Evolutionary conservation across 2,113 vertebrate genomes (phyloP).

Genomic region (Pluvianellus socialis): DNA sequence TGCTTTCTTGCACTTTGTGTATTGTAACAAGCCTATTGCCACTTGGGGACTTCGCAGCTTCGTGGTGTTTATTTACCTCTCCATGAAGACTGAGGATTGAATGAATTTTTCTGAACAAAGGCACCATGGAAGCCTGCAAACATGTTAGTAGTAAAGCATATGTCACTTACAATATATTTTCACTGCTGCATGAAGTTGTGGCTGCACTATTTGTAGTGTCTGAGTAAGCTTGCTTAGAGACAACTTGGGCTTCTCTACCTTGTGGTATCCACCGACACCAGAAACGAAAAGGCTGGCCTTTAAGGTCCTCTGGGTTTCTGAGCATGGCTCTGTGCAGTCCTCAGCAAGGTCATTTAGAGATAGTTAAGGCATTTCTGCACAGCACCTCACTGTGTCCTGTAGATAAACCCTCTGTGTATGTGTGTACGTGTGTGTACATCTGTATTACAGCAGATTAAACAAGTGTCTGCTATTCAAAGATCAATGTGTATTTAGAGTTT

Average conservation of each 20-base stretch:
- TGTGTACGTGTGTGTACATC: not conserved
- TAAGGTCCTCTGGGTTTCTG: not conserved
- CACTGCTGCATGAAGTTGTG: not conserved
- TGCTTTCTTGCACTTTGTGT: not conserved
- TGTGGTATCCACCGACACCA: not conserved
- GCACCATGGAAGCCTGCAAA: not conserved
- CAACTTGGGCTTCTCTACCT: not conserved
- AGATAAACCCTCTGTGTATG: conserved; percentile 38
- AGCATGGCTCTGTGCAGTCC: not conserved
- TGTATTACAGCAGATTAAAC: conserved; percentile 35
- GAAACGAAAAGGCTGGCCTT: not conserved
- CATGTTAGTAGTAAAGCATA: not conserved
- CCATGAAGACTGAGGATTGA: not conserved
- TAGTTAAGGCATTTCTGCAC: conserved; percentile 23
- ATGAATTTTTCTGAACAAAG: not conserved
- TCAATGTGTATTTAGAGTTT: conserved; percentile 37
- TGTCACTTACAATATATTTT: not conserved
- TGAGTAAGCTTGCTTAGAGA: not conserved
- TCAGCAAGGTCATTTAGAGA: conserved; percentile 13
- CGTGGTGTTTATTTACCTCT: not conserved
- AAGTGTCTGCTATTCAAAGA: conserved; percentile 48
- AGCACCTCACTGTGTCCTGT: conserved; percentile 28
- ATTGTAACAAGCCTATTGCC: not conserved
- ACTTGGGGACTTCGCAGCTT: not conserved
- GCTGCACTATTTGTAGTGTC: not conserved